These are phyloP conservation scores for Tanypteryx hageni DNA, from an alignment of 2,888 invertebrate genomes.

Conservation along the genomic window DNA sequence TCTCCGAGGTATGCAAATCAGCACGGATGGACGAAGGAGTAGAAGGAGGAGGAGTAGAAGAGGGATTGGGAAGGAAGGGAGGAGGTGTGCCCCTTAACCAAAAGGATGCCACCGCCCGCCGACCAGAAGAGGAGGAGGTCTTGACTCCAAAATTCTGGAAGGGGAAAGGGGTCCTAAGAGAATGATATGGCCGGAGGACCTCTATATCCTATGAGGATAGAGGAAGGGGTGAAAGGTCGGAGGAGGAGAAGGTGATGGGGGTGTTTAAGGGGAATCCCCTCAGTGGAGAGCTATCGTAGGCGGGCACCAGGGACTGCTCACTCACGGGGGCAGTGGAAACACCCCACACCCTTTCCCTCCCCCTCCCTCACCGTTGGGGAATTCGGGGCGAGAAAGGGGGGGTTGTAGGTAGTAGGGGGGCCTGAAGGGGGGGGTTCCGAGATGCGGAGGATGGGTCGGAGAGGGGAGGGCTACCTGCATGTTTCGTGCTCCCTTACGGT, in stretches of 20 bases:
- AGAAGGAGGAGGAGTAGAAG: background rate
- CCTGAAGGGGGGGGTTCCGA: background rate
- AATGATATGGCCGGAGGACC: background rate
- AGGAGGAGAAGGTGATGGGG: background rate
- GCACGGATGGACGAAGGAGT: background rate
- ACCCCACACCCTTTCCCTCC: background rate
- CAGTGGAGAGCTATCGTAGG: constrained; percentile 46
- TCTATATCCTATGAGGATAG: background rate
- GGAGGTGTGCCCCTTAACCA: constrained; percentile 33
- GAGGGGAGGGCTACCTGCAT: background rate
- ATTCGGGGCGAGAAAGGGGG: constrained; percentile 33
- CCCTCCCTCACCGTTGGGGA: background rate
- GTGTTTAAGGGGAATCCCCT: background rate
- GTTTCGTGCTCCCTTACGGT: background rate
- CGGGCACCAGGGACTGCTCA: constrained; percentile 47
- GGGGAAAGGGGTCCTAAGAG: background rate
- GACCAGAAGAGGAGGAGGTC: background rate
- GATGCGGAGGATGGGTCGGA: background rate
- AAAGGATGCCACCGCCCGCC: constrained; percentile 35
- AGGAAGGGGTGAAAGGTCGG: background rate
- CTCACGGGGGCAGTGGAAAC: constrained; percentile 5
- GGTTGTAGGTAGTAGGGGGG: background rate
- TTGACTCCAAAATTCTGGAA: background rate
- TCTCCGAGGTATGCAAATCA: constrained; percentile 50
- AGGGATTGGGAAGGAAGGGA: constrained; percentile 15